A percentile compares a stretch with the other conserved stretches of the same genome.
Evolutionary conservation across 2,113 vertebrate species (phyloP).

Genomic region (Caloenas nicobarica): DNA sequence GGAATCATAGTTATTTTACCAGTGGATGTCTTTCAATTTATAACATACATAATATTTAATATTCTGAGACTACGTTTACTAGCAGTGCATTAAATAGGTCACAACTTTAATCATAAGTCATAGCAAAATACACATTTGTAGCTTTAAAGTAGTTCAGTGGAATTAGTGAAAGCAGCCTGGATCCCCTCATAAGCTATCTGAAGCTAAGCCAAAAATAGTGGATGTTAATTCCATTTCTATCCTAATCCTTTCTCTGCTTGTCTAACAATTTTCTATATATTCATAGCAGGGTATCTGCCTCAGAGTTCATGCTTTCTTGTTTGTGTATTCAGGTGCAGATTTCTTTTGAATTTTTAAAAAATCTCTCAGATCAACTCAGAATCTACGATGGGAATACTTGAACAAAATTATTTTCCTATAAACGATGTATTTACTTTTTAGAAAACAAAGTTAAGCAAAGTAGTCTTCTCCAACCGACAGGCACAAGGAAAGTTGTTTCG

Average conservation of each 20-base stretch:
- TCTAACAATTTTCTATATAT: conserved; percentile 49
- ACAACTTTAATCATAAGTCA: conserved; percentile 67
- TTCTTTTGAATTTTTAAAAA: not conserved
- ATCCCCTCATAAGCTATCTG: conserved; percentile 71
- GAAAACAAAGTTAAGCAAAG: not conserved
- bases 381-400: not conserved
- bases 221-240: conserved; percentile 75
- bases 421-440: not conserved
- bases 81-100: conserved; percentile 57
- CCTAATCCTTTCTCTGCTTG: conserved; percentile 65
- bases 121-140: conserved; percentile 56
- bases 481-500: not conserved
- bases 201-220: conserved; percentile 77
- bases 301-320: not conserved
- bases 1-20: not conserved
- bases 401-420: not conserved
- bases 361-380: not conserved
- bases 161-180: conserved; percentile 73
- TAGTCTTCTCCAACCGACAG: not conserved
- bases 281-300: not conserved
- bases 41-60: not conserved
- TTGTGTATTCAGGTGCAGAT: not conserved
- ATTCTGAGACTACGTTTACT: conserved; percentile 4
- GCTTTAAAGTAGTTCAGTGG: conserved; percentile 69
- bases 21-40: not conserved